These are phyloP conservation scores for Drosophila infuscata DNA, from an alignment of 2,888 invertebrate genomes.

Conservation along the genomic window DNA sequence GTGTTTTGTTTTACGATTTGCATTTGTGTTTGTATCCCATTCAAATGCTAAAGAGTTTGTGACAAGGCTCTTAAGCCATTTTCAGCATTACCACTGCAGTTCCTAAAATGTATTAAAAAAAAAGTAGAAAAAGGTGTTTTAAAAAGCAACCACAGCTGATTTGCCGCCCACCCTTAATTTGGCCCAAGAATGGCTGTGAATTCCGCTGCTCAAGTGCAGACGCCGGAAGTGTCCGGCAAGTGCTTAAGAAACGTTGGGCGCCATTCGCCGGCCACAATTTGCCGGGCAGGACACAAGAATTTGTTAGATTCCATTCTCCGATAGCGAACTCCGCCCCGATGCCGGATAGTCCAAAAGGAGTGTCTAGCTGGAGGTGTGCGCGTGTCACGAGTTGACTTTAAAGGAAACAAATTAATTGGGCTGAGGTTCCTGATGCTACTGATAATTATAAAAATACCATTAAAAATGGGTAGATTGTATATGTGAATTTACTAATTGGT, in stretches of 20 bases:
- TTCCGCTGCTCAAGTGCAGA: constrained; percentile 27
- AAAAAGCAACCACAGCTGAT: constrained; percentile 15
- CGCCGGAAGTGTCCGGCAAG: constrained; percentile 38
- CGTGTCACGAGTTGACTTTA: constrained; percentile 16
- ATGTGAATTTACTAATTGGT: neutral
- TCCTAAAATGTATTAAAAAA: constrained; percentile 35
- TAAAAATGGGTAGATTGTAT: too few species aligned
- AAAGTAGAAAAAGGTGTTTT: constrained; percentile 29
- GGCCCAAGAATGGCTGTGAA: constrained; percentile 22
- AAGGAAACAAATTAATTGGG: neutral
- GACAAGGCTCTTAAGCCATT: constrained; percentile 70
- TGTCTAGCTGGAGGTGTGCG: constrained; percentile 20
- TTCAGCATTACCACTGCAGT: constrained; percentile 41
- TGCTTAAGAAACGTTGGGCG: constrained; percentile 43
- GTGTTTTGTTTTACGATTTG: constrained; percentile 60
- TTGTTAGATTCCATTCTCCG: constrained; percentile 26
- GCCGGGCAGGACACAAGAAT: constrained; percentile 33
- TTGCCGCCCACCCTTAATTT: neutral
- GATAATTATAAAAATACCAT: too few species aligned
- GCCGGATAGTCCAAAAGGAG: constrained; percentile 4
- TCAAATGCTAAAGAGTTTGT: constrained; percentile 48
- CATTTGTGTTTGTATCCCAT: constrained; percentile 30
- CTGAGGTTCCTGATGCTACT: too few species aligned
- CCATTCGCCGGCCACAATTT: constrained; percentile 54
- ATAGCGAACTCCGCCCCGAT: constrained; percentile 5